Conservation (phyloP, 2,888 invertebrate genomes). For the Anodontia alba region DNA sequence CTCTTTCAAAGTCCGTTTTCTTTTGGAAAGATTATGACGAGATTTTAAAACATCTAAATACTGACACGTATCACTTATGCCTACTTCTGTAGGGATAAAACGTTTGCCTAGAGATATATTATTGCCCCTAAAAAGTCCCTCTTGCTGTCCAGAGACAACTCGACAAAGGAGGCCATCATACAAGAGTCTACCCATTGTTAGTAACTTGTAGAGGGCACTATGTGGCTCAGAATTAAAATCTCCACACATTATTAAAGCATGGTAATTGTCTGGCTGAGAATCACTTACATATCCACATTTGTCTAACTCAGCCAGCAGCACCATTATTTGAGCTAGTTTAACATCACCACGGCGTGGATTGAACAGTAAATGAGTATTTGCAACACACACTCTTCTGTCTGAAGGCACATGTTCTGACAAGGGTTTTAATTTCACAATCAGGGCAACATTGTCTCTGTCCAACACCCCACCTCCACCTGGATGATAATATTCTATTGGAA, state of each 20-base stretch:
- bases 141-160: constrained; percentile 84
- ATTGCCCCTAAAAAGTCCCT: constrained; percentile 64
- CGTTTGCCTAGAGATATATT: constrained; percentile 47
- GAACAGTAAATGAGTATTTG: constrained; percentile 97
- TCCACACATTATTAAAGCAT: constrained; percentile 94
- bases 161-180: constrained; percentile 79
- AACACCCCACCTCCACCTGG: constrained; percentile 86
- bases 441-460: constrained; percentile 94
- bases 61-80: constrained; percentile 86
- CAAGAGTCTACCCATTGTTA: constrained; percentile 88
- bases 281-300: constrained; percentile 86
- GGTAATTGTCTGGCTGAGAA: constrained; percentile 84
- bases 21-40: not conserved
- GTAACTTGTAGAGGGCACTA: constrained; percentile 90
- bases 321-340: constrained; percentile 93
- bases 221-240: constrained; percentile 95
- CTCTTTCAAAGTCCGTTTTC: not conserved
- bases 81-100: constrained; percentile 83
- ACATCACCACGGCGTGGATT: constrained; percentile 96
- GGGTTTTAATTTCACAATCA: constrained; percentile 90
- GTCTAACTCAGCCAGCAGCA: constrained; percentile 94
- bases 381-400: constrained; percentile 89
- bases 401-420: constrained; percentile 26
- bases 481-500: constrained; percentile 89
- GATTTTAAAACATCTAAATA: constrained; percentile 51